Percentiles rank a stretch among this genome's conserved stretches.
phyloP scores from a whole-genome alignment of 2,797 vertebrate species.

The Numenius phaeopus region DNA sequence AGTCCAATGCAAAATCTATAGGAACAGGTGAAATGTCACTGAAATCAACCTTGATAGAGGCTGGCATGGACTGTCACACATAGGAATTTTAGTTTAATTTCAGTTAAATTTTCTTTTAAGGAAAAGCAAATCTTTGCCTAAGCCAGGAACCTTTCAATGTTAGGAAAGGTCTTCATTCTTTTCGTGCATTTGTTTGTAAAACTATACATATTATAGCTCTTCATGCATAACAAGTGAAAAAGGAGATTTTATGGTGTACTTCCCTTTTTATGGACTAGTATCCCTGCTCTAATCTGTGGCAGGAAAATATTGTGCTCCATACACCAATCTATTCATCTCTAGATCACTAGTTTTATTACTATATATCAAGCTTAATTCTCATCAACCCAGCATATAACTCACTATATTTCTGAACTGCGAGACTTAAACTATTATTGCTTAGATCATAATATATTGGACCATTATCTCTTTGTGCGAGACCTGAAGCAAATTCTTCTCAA shows the following conservation, averaged over 20 bases:
- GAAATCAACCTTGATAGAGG: neutral
- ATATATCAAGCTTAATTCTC: constrained; percentile 74
- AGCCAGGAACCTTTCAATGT: neutral
- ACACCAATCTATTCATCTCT: constrained; percentile 72
- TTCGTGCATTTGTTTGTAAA: constrained; percentile 22
- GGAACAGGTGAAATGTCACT: neutral
- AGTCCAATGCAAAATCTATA: neutral
- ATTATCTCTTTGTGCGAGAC: constrained; percentile 79
- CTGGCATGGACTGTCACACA: neutral
- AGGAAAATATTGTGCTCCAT: constrained; percentile 72
- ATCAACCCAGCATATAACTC: constrained; percentile 72
- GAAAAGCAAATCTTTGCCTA: neutral
- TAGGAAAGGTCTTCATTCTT: neutral
- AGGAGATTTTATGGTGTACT: constrained; percentile 52
- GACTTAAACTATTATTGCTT: constrained; percentile 78
- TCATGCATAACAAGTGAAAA: constrained; percentile 48
- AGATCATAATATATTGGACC: constrained; percentile 79
- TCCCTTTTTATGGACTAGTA: constrained; percentile 71
- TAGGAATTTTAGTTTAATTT: neutral
- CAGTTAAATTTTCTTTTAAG: neutral
- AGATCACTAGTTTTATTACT: constrained; percentile 76
- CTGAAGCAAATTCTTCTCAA: constrained; percentile 78
- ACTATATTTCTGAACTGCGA: constrained; percentile 70
- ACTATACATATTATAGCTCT: neutral
- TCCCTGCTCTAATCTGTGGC: constrained; percentile 62